These are phyloP conservation scores for Chaetura pelagica DNA, from an alignment of 2,113 vertebrate genomes.

Conservation along the genomic window DNA sequence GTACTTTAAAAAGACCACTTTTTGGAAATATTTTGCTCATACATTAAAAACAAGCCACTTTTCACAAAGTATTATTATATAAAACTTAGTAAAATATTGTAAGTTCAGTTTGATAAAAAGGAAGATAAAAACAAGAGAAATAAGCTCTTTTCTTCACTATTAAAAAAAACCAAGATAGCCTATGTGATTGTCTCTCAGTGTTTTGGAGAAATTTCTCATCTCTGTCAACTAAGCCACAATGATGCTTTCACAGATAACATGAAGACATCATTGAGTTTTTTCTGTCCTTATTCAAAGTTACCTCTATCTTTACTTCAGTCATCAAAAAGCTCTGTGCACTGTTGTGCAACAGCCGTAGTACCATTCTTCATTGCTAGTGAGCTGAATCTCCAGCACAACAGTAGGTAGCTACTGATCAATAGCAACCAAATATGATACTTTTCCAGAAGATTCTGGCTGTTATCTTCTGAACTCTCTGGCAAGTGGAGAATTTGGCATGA, in stretches of 20 bases:
- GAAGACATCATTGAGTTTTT: constrained; percentile 47
- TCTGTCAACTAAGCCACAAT: constrained; percentile 9
- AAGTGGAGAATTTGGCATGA: not conserved
- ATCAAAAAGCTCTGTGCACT: constrained; percentile 21
- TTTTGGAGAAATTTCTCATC: constrained; percentile 38
- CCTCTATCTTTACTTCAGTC: constrained; percentile 12
- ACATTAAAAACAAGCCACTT: not conserved
- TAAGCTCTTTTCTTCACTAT: not conserved
- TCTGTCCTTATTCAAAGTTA: constrained; percentile 48
- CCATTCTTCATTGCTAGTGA: constrained; percentile 22
- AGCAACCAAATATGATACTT: not conserved
- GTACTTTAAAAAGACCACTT: not conserved
- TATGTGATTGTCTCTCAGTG: not conserved
- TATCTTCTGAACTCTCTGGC: constrained; percentile 38
- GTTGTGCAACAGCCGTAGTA: constrained; percentile 14
- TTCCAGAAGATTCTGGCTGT: not conserved
- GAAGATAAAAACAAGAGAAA: not conserved
- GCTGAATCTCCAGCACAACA: constrained; percentile 20
- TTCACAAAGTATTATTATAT: not conserved
- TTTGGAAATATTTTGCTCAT: not conserved
- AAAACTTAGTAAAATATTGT: not conserved
- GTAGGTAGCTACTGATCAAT: constrained; percentile 47
- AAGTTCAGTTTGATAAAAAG: not conserved
- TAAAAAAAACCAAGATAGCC: not conserved
- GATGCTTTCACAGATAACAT: constrained; percentile 37